A percentile compares a stretch with the other conserved stretches of the same genome.
phyloP scores from a whole-genome alignment of 2,113 vertebrate genomes.

The Prinia subflava region DNA sequence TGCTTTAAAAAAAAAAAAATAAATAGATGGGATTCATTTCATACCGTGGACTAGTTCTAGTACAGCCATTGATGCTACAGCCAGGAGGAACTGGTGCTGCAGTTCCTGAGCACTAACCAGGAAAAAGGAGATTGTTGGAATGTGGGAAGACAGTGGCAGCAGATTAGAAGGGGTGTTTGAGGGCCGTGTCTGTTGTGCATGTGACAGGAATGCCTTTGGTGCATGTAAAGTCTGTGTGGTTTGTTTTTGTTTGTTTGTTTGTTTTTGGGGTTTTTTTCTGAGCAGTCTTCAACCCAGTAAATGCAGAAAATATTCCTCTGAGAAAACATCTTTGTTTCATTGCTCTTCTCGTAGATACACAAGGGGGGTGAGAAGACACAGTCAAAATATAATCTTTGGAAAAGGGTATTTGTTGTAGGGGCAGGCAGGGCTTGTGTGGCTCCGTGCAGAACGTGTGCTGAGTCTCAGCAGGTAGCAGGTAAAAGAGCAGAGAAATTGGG shows the following conservation, averaged over 20 bases:
- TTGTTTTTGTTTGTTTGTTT: background rate
- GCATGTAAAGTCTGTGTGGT: background rate
- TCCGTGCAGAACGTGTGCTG: accelerated
- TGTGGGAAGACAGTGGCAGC: background rate
- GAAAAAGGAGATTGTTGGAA: background rate
- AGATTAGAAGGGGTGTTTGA: background rate
- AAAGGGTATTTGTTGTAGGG: background rate
- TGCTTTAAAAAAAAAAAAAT: background rate
- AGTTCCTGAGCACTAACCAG: background rate
- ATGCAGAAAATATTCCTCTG: background rate
- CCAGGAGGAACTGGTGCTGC: background rate
- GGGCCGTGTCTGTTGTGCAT: accelerated
- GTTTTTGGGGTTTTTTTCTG: background rate
- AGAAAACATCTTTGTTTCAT: background rate
- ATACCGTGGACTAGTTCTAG: background rate
- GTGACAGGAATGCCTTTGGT: background rate
- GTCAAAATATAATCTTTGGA: background rate
- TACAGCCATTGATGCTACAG: background rate
- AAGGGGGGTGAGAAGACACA: background rate
- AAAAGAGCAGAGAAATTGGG: background rate
- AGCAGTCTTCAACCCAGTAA: background rate
- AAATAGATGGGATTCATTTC: background rate
- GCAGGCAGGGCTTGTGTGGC: background rate
- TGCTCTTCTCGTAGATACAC: background rate
- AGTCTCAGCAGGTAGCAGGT: constrained; percentile 10